Evolutionary conservation across 2,888 invertebrate genomes (phyloP).

Genomic region (Automeris io): DNA sequence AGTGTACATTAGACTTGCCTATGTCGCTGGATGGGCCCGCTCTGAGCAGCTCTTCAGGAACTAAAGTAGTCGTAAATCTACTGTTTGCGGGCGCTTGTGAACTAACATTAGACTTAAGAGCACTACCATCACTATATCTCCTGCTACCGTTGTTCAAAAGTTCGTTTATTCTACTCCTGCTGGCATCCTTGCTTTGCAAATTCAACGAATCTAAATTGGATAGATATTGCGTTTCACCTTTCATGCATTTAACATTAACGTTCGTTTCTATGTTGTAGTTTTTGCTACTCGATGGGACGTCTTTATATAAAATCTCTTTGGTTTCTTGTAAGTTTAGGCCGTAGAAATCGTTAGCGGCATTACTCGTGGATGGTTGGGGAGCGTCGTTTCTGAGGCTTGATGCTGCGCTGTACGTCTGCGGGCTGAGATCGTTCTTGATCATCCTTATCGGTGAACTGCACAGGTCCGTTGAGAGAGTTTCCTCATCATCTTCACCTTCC

Average conservation of each 20-base stretch:
- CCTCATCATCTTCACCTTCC: slow-evolving; percentile 78
- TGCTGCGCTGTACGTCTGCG: slow-evolving; percentile 24
- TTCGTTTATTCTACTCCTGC: slow-evolving; percentile 42
- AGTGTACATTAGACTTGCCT: slow-evolving; percentile 34
- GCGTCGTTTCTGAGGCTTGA: slow-evolving; percentile 24
- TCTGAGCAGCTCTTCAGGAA: slow-evolving; percentile 45
- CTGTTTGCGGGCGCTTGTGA: slow-evolving; percentile 39
- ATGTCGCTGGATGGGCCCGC: slow-evolving; percentile 39
- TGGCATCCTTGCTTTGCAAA: slow-evolving; percentile 38
- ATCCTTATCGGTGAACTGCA: slow-evolving; percentile 52
- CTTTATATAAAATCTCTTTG: slow-evolving; percentile 57
- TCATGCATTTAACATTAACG: slow-evolving; percentile 43
- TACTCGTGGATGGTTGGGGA: slow-evolving; percentile 39
- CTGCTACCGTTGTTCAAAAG: slow-evolving; percentile 54
- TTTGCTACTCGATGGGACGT: slow-evolving; percentile 63
- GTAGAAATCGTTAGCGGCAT: slow-evolving; percentile 40
- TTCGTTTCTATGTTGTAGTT: slow-evolving; percentile 55
- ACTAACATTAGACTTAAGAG: slow-evolving; percentile 43
- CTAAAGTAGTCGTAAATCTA: slow-evolving; percentile 62
- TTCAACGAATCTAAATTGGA: slow-evolving; percentile 44
- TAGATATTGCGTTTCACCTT: slow-evolving; percentile 32
- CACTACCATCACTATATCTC: slow-evolving; percentile 58
- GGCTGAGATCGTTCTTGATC: slow-evolving; percentile 55
- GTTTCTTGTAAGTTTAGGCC: slow-evolving; percentile 54
- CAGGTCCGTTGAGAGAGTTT: slow-evolving; percentile 73